Evolutionary conservation across 2,113 vertebrate genomes (phyloP).

Genomic region (Phaethon lepturus): DNA sequence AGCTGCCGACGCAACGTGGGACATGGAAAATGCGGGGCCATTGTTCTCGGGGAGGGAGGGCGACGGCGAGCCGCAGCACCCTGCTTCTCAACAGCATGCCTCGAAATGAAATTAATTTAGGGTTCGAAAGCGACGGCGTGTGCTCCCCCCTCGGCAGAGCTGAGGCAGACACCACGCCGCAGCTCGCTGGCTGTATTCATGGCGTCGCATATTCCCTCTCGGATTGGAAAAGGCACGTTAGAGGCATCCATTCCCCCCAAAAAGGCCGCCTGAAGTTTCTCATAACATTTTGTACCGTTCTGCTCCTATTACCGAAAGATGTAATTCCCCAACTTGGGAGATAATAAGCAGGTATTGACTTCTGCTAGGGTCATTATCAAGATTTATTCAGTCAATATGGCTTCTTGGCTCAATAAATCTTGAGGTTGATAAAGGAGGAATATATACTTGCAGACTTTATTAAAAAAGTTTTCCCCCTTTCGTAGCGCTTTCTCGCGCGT

Average conservation of each 20-base stretch:
- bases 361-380: conserved; percentile 80
- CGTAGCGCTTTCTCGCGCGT: not conserved
- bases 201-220: not conserved
- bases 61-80: not conserved
- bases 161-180: rapidly evolving
- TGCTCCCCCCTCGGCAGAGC: not conserved
- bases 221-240: not conserved
- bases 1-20: not conserved
- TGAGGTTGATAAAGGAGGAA: conserved; percentile 80
- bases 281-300: conserved; percentile 52
- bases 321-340: conserved; percentile 72
- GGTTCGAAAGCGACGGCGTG: rapidly evolving
- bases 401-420: conserved; percentile 77
- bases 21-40: not conserved
- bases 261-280: not conserved
- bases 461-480: conserved; percentile 74
- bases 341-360: conserved; percentile 83
- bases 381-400: conserved; percentile 84
- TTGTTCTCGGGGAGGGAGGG: not conserved
- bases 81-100: not conserved
- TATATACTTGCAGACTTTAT: conserved; percentile 79
- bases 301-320: conserved; percentile 69
- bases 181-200: not conserved
- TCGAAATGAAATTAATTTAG: not conserved
- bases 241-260: not conserved